Percentiles rank a stretch among this genome's conserved stretches.
These are phyloP conservation scores for Saturnia japonica DNA, from an alignment of 2,888 invertebrate species.

Conservation along the genomic window DNA sequence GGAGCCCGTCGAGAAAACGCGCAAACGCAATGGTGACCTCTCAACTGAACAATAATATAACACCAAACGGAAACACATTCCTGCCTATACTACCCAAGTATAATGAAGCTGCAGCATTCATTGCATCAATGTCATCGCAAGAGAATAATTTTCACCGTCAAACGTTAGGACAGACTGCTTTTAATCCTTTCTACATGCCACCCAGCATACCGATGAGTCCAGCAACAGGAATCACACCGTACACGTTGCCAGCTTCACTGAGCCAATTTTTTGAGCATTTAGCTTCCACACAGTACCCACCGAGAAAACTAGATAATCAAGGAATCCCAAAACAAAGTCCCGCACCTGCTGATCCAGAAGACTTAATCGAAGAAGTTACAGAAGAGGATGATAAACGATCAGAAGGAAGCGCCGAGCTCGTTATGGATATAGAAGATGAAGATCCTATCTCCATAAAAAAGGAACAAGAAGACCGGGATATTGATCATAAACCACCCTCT, in stretches of 20 bases:
- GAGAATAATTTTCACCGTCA: constrained; percentile 76
- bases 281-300: constrained; percentile 74
- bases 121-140: constrained; percentile 76
- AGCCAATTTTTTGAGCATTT: constrained; percentile 86
- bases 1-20: constrained; percentile 81
- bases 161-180: constrained; percentile 74
- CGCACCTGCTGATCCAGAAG: constrained; percentile 78
- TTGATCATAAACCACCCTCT: constrained; percentile 48
- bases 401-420: constrained; percentile 82
- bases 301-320: constrained; percentile 64
- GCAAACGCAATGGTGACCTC: constrained; percentile 71
- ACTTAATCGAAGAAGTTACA: constrained; percentile 83
- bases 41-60: constrained; percentile 77
- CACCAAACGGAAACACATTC: constrained; percentile 83
- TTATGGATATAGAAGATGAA: constrained; percentile 86
- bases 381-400: constrained; percentile 81
- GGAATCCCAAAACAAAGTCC: constrained; percentile 58
- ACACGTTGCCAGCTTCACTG: constrained; percentile 81
- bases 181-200: constrained; percentile 84
- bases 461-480: constrained; percentile 64
- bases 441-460: constrained; percentile 75
- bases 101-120: constrained; percentile 84
- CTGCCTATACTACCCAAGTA: constrained; percentile 89
- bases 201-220: constrained; percentile 79
- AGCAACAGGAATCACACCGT: constrained; percentile 71